A percentile compares a stretch with the other conserved stretches of the same genome.
Evolutionary conservation across 1,140 invertebrate genomes (phyloP).

Genomic region (Ceratitis capitata): DNA sequence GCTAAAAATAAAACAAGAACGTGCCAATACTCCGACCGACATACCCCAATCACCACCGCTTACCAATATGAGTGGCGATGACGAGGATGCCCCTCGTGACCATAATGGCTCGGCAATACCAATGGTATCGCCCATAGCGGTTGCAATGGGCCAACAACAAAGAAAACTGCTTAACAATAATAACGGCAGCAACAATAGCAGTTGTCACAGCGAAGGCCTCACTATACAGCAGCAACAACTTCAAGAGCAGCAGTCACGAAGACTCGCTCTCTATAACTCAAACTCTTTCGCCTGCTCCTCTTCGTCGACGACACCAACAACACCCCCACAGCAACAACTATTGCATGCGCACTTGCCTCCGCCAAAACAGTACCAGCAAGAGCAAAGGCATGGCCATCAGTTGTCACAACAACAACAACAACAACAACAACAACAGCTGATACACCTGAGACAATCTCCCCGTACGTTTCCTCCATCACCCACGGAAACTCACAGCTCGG

Average conservation of each 20-base stretch:
- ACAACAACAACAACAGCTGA: constrained; percentile 39
- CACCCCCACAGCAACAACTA: constrained; percentile 43
- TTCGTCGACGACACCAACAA: constrained; percentile 38
- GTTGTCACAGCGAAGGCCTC: background rate
- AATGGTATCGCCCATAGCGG: constrained; percentile 5
- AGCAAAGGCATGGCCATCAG: constrained; percentile 5
- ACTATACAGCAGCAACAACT: background rate
- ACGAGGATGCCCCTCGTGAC: background rate
- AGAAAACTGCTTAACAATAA: constrained; percentile 23
- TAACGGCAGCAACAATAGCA: background rate
- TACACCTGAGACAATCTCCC: constrained; percentile 25
- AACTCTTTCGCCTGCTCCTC: constrained; percentile 30
- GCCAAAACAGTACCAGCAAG: constrained; percentile 39
- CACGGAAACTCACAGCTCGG: constrained; percentile 63
- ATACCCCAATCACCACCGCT: constrained; percentile 44
- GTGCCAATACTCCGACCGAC: constrained; percentile 51
- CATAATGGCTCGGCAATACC: background rate
- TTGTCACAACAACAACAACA: constrained; percentile 18
- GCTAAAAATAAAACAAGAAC: constrained; percentile 63
- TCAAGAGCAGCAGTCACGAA: background rate
- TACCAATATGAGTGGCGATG: constrained; percentile 1
- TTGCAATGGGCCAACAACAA: background rate
- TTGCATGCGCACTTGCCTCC: constrained; percentile 43
- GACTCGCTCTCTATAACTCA: constrained; percentile 45
- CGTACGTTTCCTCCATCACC: constrained; percentile 44